Base-by-base conservation (phyloP, 2,113 vertebrate genomes). In the Varanus komodoensis region DNA sequence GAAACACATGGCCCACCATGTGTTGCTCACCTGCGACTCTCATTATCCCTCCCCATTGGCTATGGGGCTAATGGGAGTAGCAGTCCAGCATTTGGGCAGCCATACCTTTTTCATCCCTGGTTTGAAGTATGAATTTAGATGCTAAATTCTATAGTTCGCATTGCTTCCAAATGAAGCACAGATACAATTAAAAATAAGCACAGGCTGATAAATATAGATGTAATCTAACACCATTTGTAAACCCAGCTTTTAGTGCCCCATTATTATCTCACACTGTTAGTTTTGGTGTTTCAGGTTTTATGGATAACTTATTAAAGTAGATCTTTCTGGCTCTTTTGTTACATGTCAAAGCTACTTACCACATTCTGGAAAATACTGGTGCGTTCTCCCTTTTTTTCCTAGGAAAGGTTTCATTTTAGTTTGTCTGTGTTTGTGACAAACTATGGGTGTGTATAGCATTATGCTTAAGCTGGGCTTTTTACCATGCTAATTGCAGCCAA, bases 391-490 rank as follows among this genome's bases (percentile, higher is more conserved):
- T 9, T 21, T 9, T 21, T 89, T 75, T 81, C 11, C 68, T 50
- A 1, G n/a, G 7, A 93, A 93, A 93, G 23, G 14, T 0, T 91
- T 52, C 57, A 64, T 92, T 91, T 17, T 68, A 86, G 21, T 90
- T 1, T 0, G 82, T 3, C 27, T 92, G 71, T 71, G 11, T 87
- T 87, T 86, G 38, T 44, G 38, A 44, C 38, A 44, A 44, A 44
- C 38, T 34, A 48, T 82, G 44, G 48, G 48, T 27, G 48, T 52
- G 19, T 82, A 23, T 0, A 87, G 93, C 92, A 57, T 25, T 74
- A 88, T 44, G 77, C 87, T 90, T 92, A 89, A 92, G 83, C 91
- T 79, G 69, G 80, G 29, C 64, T 38, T 74, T 6, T 57, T 68
- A 50, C 3, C 57, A 48, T 44, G 69, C 4, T 90, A 89, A 92